Evolutionary conservation across 2,113 vertebrate species (phyloP).

Genomic region (Halichoerus grypus): DNA sequence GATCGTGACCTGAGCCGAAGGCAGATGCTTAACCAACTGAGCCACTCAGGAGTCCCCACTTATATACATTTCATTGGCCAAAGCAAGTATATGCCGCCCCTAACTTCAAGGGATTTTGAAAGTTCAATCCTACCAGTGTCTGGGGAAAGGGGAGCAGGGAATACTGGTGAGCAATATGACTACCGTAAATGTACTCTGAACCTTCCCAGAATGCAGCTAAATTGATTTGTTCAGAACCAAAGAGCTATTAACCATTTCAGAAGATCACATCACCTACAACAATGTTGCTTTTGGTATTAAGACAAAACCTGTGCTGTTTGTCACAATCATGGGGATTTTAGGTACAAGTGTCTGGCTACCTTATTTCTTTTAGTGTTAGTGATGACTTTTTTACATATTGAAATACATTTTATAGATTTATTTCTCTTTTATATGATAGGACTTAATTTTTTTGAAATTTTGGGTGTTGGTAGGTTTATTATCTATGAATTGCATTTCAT

Average conservation of each 20-base stretch:
- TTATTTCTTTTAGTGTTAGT: neutral
- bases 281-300: neutral
- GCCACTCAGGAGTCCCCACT: neutral
- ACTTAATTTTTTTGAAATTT: neutral
- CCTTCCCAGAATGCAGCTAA: neutral
- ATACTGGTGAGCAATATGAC: neutral
- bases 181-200: neutral
- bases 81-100: neutral
- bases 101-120: neutral
- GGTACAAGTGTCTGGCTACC: neutral
- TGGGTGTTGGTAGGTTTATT: neutral
- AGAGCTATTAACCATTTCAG: neutral
- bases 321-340: neutral
- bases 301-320: neutral
- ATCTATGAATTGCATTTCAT: neutral
- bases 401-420: neutral
- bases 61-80: neutral
- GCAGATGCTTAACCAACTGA: neutral
- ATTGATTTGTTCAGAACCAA: neutral
- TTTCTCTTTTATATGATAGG: conserved; percentile 1
- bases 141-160: neutral
- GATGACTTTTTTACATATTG: neutral
- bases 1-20: neutral
- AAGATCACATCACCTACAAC: neutral
- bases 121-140: neutral